Evolutionary conservation across 2,888 invertebrate genomes (phyloP), one percentile per base, ranked within the genome.

Genomic region (Ectemnius cavifrons): DNA sequence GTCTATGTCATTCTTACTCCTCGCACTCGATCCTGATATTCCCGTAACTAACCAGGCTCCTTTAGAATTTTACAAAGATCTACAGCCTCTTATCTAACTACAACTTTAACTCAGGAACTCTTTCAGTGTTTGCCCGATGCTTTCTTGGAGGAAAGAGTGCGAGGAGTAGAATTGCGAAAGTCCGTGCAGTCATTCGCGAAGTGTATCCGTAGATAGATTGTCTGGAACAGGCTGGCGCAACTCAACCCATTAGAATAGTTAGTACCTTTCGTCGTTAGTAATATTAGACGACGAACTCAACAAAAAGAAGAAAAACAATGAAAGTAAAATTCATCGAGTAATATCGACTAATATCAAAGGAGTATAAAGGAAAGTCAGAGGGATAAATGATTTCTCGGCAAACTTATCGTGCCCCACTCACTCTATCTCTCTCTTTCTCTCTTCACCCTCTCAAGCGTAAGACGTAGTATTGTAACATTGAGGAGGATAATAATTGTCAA

Each of bases 401-500:
- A 71, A 71, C 63, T 74, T 73, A 76, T 57, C 71, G n/a, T 74
- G 67, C 71, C 61, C 72, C 37, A 23, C 23, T 37, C 37, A 37
- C 37, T 8, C 37, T 37, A 37, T 37, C 37, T 37, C 37, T 37
- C 37, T 37, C 37, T 37, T 6, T 37, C 4, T 37, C 28, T 37
- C 37, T 11, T 37, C 37, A 8, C 37, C 5, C 37, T 37, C 37
- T 37, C 37, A 6, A 37, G 71, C 68, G 69, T 67, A 66, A 72
- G 23, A 67, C 14, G 70, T 77, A 77, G 77, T n/a, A 49, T 52
- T 63, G 59, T 77, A 76, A 57, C 72, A 73, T 47, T 72, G 72
- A 73, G 70, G 62, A 69, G 63, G 65, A 84, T 52, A 84, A 77
- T 65, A 84, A 86, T 86, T 87, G 86, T 87, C 87, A 86, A 87